phyloP scores from a whole-genome alignment of 1,140 invertebrate genomes.

The Idris sp. region DNA sequence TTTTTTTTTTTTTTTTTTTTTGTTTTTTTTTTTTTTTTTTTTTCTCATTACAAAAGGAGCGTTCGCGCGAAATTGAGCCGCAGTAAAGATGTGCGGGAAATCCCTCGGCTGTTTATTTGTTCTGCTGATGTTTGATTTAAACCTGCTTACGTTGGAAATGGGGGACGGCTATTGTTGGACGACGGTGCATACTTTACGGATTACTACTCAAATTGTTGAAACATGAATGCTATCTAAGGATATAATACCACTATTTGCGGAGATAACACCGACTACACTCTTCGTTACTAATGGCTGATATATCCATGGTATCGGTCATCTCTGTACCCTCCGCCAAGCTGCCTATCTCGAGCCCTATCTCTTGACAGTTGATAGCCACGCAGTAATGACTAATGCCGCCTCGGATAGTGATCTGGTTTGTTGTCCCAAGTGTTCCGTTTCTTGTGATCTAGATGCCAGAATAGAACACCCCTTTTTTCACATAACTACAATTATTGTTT shows the following conservation, averaged over 20 bases:
- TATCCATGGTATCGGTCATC: conserved; percentile 53
- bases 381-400: conserved; percentile 50
- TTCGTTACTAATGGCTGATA: conserved; percentile 51
- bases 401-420: conserved; percentile 38
- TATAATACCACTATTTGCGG: conserved; percentile 46
- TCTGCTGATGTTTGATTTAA: conserved; percentile 34
- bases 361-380: conserved; percentile 48
- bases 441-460: conserved; percentile 13
- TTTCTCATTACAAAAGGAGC: conserved; percentile 13
- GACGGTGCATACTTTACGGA: conserved; percentile 40
- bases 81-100: conserved; percentile 31
- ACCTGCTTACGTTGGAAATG: conserved; percentile 32
- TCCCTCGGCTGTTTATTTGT: conserved; percentile 36
- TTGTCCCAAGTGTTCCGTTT: conserved; percentile 42
- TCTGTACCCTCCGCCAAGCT: conserved; percentile 26
- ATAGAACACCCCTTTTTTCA: conserved; percentile 23
- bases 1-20: too few relatives aligned
- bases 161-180: conserved; percentile 28
- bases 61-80: conserved; percentile 21
- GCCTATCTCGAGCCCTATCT: conserved; percentile 41
- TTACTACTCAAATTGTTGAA: conserved; percentile 46
- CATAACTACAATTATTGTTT: too few relatives aligned
- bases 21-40: too few relatives aligned
- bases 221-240: conserved; percentile 45
- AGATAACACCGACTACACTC: conserved; percentile 45